phyloP scores from a whole-genome alignment of 2,888 invertebrate genomes.

The Phalangium opilio region DNA sequence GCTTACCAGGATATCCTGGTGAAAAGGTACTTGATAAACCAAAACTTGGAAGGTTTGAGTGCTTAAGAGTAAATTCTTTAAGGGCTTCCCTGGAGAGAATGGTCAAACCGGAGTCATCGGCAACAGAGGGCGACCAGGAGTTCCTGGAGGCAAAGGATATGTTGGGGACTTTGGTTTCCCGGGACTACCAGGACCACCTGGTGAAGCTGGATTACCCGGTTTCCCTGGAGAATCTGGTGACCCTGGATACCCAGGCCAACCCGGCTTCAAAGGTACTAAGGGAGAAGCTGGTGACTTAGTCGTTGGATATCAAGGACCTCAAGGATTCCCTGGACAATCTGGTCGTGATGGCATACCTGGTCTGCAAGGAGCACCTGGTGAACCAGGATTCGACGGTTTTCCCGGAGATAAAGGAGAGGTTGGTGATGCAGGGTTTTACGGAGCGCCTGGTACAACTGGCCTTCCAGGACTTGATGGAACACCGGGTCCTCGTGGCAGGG shows the following conservation, averaged over 20 bases:
- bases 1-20: too few species aligned
- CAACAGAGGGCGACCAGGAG: slow-evolving; percentile 10
- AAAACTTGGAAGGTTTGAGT: too few species aligned
- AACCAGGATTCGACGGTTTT: slow-evolving; percentile 38
- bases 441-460: slow-evolving; percentile 14
- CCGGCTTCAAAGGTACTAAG: slow-evolving; percentile 7
- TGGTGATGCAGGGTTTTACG: slow-evolving; percentile 47
- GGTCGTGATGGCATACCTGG: slow-evolving; percentile 22
- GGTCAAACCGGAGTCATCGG: slow-evolving; percentile 11
- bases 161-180: slow-evolving; percentile 14
- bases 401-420: slow-evolving; percentile 35
- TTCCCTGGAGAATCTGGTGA: slow-evolving; percentile 13
- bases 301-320: slow-evolving; percentile 8
- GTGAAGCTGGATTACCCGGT: slow-evolving; percentile 12
- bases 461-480: slow-evolving; percentile 12
- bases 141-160: slow-evolving; percentile 12
- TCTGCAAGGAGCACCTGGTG: slow-evolving; percentile 21
- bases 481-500: slow-evolving; percentile 4
- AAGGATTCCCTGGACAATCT: background rate
- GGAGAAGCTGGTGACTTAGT: slow-evolving; percentile 1
- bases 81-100: slow-evolving; percentile 12
- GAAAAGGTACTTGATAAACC: too few species aligned
- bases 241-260: slow-evolving; percentile 7
- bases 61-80: too few species aligned
- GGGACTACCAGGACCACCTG: slow-evolving; percentile 11